Conservation (phyloP, 2,113 vertebrate genomes). For the Thinocorus orbignyianus region DNA sequence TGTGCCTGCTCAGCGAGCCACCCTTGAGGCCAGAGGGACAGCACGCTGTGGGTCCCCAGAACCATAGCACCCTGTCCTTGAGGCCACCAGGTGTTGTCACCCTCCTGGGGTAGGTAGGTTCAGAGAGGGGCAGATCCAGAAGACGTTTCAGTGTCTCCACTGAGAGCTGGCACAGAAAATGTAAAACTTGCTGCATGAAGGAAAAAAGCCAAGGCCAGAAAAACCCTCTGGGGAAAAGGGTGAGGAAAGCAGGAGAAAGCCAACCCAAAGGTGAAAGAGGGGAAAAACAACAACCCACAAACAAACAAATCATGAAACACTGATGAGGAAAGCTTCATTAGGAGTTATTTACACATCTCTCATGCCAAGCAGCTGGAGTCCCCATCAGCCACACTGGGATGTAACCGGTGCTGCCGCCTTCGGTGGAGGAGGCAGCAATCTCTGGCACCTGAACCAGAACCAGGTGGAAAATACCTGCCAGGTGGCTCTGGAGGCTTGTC, state of each 20-base stretch:
- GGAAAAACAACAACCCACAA: neutral
- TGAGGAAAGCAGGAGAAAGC: neutral
- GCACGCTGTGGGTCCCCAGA: neutral
- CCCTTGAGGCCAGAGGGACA: neutral
- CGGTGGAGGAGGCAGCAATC: neutral
- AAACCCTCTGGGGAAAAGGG: too few relatives aligned
- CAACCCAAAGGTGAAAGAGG: neutral
- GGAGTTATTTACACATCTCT: neutral
- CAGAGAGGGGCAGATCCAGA: neutral
- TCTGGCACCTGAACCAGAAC: fast-evolving
- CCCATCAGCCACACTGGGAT: fast-evolving
- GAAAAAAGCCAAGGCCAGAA: neutral
- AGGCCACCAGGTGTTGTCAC: fast-evolving
- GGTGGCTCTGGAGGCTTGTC: neutral
- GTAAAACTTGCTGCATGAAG: neutral
- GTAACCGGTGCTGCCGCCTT: fast-evolving
- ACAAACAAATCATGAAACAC: fast-evolving
- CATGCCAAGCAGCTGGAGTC: neutral
- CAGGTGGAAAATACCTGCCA: neutral
- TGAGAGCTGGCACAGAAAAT: neutral
- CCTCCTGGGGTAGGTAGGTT: neutral
- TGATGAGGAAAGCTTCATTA: neutral
- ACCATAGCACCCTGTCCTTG: fast-evolving
- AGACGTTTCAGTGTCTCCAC: fast-evolving
- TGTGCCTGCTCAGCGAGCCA: fast-evolving